Percentiles rank a stretch among this genome's conserved stretches.
These are phyloP conservation scores for Chironomus riparius DNA, from an alignment of 2,888 invertebrate species.

Conservation along the genomic window DNA sequence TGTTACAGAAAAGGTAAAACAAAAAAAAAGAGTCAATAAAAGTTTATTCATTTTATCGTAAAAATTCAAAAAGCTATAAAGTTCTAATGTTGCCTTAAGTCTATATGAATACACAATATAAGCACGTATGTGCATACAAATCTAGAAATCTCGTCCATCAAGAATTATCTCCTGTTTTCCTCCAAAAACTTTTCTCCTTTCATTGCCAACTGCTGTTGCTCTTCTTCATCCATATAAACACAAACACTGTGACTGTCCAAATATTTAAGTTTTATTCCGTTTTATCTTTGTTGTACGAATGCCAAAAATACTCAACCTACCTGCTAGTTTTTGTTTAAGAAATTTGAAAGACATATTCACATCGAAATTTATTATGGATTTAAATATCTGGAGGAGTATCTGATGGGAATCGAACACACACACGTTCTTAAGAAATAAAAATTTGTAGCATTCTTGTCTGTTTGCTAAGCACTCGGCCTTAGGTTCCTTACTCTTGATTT, in stretches of 20 bases:
- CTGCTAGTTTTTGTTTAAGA: no score
- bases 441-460: no score
- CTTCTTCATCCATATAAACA: not conserved
- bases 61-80: constrained; percentile 3
- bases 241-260: not conserved
- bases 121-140: no score
- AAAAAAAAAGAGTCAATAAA: not conserved
- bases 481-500: no score
- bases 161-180: not conserved
- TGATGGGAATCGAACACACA: no score
- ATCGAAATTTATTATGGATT: no score
- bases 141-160: not conserved
- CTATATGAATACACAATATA: not conserved
- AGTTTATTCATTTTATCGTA: not conserved
- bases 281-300: not conserved
- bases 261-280: not conserved
- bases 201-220: not conserved
- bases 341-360: no score
- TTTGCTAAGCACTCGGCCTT: no score
- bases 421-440: no score
- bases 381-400: no score
- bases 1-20: not conserved
- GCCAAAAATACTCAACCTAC: no score
- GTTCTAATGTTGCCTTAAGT: not conserved
- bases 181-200: not conserved